These are phyloP conservation scores for Pocillopora grandis DNA, from an alignment of 92 coral and sea anemone genomes.

Conservation along the genomic window DNA sequence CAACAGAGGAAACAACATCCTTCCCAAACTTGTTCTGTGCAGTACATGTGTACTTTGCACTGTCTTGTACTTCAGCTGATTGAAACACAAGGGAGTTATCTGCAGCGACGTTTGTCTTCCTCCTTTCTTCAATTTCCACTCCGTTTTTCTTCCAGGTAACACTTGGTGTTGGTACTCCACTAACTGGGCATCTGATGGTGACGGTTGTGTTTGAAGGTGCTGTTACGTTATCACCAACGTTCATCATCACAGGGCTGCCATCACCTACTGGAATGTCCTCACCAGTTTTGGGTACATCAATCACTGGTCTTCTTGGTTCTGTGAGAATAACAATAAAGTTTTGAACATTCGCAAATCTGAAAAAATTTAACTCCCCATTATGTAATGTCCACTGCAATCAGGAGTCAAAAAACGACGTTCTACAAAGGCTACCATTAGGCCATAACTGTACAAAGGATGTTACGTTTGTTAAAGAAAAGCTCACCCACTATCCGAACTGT, in stretches of 20 bases:
- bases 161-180: constrained; percentile 72
- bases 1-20: constrained; percentile 50
- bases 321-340: neutral
- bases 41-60: constrained; percentile 76
- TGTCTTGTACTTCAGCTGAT: constrained; percentile 21
- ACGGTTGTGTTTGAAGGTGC: constrained; percentile 66
- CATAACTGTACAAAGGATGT: neutral
- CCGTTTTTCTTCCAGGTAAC: constrained; percentile 73
- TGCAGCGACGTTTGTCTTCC: constrained; percentile 1
- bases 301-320: constrained; percentile 52
- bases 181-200: constrained; percentile 65
- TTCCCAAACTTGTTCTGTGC: constrained; percentile 62
- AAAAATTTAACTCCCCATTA: too few relatives aligned
- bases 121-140: neutral
- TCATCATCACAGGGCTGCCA: constrained; percentile 55
- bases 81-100: constrained; percentile 42
- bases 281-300: constrained; percentile 11
- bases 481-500: constrained; percentile 43
- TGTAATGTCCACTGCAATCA: neutral
- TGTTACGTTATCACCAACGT: constrained; percentile 64
- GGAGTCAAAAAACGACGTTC: neutral
- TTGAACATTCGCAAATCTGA: neutral
- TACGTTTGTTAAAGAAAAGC: neutral
- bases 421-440: neutral
- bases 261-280: constrained; percentile 61